phyloP scores from a whole-genome alignment of 2,888 invertebrate species.

The Melanophora roralis region DNA sequence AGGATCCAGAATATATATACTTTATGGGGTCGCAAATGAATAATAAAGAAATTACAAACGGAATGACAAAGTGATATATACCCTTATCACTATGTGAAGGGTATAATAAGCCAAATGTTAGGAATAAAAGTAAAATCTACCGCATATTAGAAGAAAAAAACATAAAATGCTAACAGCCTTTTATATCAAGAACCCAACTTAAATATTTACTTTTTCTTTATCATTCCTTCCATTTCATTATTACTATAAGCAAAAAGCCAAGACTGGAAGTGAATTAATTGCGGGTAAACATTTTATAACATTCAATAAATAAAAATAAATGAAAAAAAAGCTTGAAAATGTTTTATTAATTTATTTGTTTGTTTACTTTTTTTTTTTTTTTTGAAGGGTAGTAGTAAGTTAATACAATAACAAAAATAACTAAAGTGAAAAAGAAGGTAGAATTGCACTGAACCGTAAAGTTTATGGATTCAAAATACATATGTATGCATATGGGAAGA shows the following conservation, averaged over 20 bases:
- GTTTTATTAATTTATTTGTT: too few species aligned
- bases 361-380: conserved; percentile 2
- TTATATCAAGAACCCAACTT: neutral
- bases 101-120: too few species aligned
- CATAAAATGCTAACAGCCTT: neutral
- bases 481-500: too few species aligned
- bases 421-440: neutral
- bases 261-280: neutral
- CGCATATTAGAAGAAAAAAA: neutral
- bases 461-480: conserved; percentile 33
- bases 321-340: neutral
- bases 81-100: too few species aligned
- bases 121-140: too few species aligned
- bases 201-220: neutral
- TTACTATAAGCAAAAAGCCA: neutral
- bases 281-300: neutral
- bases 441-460: conserved; percentile 43
- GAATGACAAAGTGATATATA: too few species aligned
- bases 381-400: neutral
- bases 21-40: too few species aligned
- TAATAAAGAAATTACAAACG: too few species aligned
- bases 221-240: neutral
- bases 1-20: too few species aligned
- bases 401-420: neutral
- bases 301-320: neutral